Evolutionary conservation across 37 sponge, comb jelly and placozoan species (phyloP).

Genomic region (Chondrilla cf. caribensis): DNA sequence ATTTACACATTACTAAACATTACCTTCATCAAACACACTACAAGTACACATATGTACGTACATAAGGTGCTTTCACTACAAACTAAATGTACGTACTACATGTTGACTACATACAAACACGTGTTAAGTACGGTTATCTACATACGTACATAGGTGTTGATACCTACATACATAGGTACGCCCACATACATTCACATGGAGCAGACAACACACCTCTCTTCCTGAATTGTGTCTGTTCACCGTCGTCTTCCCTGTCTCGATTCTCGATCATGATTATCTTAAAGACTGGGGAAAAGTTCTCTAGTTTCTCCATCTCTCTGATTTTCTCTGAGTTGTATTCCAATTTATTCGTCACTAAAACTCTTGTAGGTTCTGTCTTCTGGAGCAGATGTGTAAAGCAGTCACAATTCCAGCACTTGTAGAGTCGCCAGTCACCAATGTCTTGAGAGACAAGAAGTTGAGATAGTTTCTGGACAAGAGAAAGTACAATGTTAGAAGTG

Average conservation of each 20-base stretch:
- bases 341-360: not conserved
- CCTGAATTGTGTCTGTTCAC: constrained; percentile 25
- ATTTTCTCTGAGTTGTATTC: not conserved
- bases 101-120: too few relatives aligned
- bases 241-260: constrained; percentile 2
- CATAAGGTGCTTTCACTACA: too few relatives aligned
- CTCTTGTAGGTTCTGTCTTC: not conserved
- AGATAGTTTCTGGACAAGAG: constrained; percentile 3
- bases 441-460: not conserved
- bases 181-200: too few relatives aligned
- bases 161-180: too few relatives aligned
- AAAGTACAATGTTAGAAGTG: not conserved
- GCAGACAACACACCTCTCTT: constrained; percentile 20
- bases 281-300: constrained; percentile 46
- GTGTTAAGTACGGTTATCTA: too few relatives aligned
- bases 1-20: too few relatives aligned
- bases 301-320: not conserved
- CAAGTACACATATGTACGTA: too few relatives aligned
- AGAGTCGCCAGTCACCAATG: constrained; percentile 50
- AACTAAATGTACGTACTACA: too few relatives aligned
- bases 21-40: too few relatives aligned
- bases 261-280: constrained; percentile 14
- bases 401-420: constrained; percentile 51
- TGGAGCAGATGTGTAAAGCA: constrained; percentile 53
- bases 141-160: too few relatives aligned